phyloP scores from a whole-genome alignment of 2,888 invertebrate genomes.

The Melieria crassipennis region DNA sequence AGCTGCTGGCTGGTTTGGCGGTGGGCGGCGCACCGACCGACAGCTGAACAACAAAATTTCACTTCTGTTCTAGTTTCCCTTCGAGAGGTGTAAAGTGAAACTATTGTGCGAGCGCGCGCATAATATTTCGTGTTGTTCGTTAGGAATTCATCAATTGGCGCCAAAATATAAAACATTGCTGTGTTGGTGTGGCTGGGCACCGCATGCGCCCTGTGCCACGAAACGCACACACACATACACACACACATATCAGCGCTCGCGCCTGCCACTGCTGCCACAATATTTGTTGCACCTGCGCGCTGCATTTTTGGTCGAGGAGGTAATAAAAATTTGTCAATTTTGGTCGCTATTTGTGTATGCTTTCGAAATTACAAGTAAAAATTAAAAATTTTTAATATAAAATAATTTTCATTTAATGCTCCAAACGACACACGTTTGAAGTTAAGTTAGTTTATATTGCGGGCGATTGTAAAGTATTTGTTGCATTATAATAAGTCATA shows the following conservation, averaged over 20 bases:
- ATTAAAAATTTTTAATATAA: no score
- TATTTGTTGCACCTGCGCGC: slow-evolving; percentile 40
- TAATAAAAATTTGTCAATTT: slow-evolving; percentile 42
- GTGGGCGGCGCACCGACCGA: background rate
- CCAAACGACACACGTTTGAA: slow-evolving; percentile 33
- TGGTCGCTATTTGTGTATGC: slow-evolving; percentile 36
- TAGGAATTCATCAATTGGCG: background rate
- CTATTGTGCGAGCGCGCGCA: slow-evolving; percentile 16
- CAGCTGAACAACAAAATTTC: slow-evolving; percentile 51
- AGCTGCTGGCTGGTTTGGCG: background rate
- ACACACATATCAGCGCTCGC: background rate
- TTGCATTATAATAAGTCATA: slow-evolving; percentile 52
- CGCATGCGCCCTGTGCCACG: no score
- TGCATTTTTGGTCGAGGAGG: slow-evolving; percentile 35
- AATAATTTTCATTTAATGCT: slow-evolving; percentile 26
- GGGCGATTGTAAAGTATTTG: slow-evolving; percentile 29
- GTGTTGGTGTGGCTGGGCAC: no score
- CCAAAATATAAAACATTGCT: no score
- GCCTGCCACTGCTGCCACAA: slow-evolving; percentile 2
- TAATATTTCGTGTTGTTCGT: slow-evolving; percentile 1
- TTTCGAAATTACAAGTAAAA: background rate
- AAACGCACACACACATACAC: no score
- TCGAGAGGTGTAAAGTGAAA: slow-evolving; percentile 46
- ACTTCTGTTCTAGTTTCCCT: slow-evolving; percentile 62
- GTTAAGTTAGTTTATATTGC: background rate